Evolutionary conservation across 2,888 invertebrate species (phyloP), one percentile per base, ranked within the genome.

Genomic region (Stegophylla sp.): DNA sequence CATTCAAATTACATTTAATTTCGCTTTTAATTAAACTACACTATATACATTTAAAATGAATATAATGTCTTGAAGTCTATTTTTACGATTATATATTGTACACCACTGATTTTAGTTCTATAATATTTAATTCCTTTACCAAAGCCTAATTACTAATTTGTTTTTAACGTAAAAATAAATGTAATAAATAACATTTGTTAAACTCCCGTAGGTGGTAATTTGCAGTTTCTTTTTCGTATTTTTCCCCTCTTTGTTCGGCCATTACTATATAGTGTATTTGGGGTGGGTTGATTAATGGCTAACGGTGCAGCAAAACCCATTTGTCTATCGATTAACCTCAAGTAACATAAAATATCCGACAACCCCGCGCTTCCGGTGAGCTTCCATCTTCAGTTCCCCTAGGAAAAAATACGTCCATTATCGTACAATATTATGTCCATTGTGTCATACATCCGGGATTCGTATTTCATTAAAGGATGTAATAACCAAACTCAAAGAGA

Each of bases 261-360:
- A 64, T 53, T 66, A 51, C n/a, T n/a, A n/a, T n/a, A n/a, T n/a
- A n/a, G 7, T 45, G 41, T 4, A 53, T 74, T 69, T 77, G 45
- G 77, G 77, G 77, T 77, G 59, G 45, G 20, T 45, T 69, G 77
- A 77, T 77, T 69, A 34, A 77, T 77, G 67, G 28, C 7, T 26
- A 77, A 56, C 15, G 28, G 77, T 28, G 43, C 28, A 26, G 28
- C 15, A 20, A 77, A 69, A 69, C 67, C 77, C 67, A 77, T 77
- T 77, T 69, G 67, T 77, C 69, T 69, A 77, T 77, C 69, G 77
- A 77, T 77, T 77, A 67, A 45, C 67, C 56, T 28, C 7, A 20
- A 77, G 10, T 17, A 69, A 67, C 77, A 59, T 13, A 26, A 45
- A n/a, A 76, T 23, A 45, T 56, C 34, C 28, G 45, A 59, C 43